Conservation (phyloP, 2,797 vertebrate species). For the Gadopsis marmoratus region DNA sequence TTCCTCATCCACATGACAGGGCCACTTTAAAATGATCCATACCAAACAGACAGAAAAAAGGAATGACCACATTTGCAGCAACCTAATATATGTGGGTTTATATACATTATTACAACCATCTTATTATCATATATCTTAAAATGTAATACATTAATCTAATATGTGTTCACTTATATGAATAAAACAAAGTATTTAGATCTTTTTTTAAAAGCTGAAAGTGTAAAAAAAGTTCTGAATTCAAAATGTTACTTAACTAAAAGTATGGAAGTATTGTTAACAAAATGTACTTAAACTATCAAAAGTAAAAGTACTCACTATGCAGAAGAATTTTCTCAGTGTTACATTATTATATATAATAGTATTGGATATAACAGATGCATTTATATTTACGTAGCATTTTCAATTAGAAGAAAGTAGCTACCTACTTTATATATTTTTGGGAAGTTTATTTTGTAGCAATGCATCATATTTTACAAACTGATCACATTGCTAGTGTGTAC, state of each 20-base stretch:
- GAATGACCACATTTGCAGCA: neutral
- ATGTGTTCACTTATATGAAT: neutral
- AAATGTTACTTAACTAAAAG: neutral
- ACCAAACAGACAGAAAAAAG: neutral
- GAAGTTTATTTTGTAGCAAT: neutral
- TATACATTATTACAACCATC: neutral
- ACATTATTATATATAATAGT: neutral
- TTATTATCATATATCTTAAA: neutral
- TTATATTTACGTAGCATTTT: neutral
- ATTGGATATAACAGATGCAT: neutral
- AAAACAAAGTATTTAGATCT: neutral
- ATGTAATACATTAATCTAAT: neutral
- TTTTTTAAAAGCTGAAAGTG: neutral
- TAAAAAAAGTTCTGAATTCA: neutral
- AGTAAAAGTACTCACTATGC: neutral
- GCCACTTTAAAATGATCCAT: constrained; percentile 1
- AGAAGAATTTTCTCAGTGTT: neutral
- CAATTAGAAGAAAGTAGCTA: too few relatives aligned
- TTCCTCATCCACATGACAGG: neutral
- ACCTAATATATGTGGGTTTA: neutral
- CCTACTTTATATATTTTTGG: neutral
- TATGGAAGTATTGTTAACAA: neutral
- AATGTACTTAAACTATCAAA: neutral
- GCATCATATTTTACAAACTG: too few relatives aligned
- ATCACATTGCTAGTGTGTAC: too few relatives aligned